phyloP scores from a whole-genome alignment of 2,888 invertebrate genomes.

The Buathra laborator region DNA sequence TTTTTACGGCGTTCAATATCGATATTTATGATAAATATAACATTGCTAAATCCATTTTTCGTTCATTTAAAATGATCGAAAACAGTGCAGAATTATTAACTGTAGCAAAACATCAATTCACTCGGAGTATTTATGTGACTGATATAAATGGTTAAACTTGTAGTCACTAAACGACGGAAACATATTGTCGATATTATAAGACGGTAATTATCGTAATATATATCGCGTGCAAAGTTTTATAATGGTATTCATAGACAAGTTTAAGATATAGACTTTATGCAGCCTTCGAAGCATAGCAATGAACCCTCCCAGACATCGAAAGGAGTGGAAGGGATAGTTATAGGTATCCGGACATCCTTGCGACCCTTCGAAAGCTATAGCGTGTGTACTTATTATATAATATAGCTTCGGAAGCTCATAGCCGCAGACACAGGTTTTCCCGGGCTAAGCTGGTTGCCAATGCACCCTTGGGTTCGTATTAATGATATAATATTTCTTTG shows the following conservation, averaged over 20 bases:
- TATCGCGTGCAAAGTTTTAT: conserved; percentile 28
- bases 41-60: too few relatives aligned
- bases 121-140: too few relatives aligned
- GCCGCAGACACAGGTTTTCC: conserved; percentile 62
- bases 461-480: conserved; percentile 80
- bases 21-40: too few relatives aligned
- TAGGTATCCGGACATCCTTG: conserved; percentile 10
- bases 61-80: too few relatives aligned
- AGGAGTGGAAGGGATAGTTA: conserved; percentile 28
- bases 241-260: not conserved
- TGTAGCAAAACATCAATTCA: too few relatives aligned
- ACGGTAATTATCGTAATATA: conserved; percentile 80
- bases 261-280: not conserved
- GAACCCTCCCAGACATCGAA: conserved; percentile 31
- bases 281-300: not conserved
- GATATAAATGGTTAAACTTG: too few relatives aligned
- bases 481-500: conserved; percentile 84
- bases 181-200: conserved; percentile 69
- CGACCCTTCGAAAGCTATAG: conserved; percentile 20
- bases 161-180: conserved; percentile 75
- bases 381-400: conserved; percentile 30
- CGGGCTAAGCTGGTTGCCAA: conserved; percentile 69
- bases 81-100: too few relatives aligned
- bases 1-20: too few relatives aligned
- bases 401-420: conserved; percentile 27